A percentile compares a stretch with the other conserved stretches of the same genome.
phyloP scores from a whole-genome alignment of 2,113 vertebrate genomes.

The Physeter macrocephalus region DNA sequence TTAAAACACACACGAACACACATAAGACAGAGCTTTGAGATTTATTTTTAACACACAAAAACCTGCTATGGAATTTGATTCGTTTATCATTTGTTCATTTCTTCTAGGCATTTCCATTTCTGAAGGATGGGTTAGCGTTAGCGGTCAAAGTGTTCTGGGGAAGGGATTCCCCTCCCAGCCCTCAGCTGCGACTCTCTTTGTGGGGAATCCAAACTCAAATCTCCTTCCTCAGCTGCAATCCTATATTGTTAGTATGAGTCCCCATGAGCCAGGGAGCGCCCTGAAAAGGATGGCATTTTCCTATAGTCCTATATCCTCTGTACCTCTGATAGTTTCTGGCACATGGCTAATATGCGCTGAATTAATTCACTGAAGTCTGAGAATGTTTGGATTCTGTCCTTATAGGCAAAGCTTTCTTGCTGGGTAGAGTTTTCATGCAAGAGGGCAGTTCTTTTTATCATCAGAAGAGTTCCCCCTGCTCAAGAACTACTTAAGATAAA shows the following conservation, averaged over 20 bases:
- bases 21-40: background rate
- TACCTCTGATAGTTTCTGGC: background rate
- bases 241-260: rapidly evolving
- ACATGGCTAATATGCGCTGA: rapidly evolving
- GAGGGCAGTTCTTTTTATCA: background rate
- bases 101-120: background rate
- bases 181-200: background rate
- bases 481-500: background rate
- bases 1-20: background rate
- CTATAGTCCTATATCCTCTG: background rate
- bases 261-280: background rate
- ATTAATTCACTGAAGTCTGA: background rate
- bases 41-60: background rate
- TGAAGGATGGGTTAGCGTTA: background rate
- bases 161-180: background rate
- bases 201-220: background rate
- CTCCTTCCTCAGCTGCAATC: too few species aligned
- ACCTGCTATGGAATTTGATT: background rate
- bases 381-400: background rate
- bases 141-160: background rate
- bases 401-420: background rate
- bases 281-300: background rate
- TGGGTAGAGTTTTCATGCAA: background rate
- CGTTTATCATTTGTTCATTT: background rate
- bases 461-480: background rate